Evolutionary conservation across 1,140 invertebrate genomes (phyloP).

Genomic region (Brachionus manjavacas): DNA sequence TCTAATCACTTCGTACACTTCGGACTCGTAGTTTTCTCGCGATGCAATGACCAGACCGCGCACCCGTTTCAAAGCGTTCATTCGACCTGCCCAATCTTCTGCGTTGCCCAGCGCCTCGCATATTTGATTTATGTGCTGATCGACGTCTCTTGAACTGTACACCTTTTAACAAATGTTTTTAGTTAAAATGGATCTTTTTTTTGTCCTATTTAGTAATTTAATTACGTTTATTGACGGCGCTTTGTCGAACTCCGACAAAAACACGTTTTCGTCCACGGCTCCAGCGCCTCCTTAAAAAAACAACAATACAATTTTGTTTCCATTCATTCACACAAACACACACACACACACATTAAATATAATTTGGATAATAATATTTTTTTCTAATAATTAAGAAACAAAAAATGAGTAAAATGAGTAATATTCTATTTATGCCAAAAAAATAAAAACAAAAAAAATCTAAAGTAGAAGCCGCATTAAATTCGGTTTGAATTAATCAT

Average conservation of each 20-base stretch:
- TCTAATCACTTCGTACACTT: constrained; percentile 74
- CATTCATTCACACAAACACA: background rate
- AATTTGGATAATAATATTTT: background rate
- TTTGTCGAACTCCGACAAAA: constrained; percentile 76
- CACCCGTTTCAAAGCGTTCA: constrained; percentile 79
- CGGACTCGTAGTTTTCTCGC: constrained; percentile 72
- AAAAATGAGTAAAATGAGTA: background rate
- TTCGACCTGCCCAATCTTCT: constrained; percentile 85
- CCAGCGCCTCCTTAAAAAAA: constrained; percentile 65
- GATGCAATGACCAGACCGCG: constrained; percentile 71
- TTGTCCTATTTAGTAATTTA: background rate
- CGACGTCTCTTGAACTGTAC: constrained; percentile 75
- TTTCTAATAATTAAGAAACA: background rate
- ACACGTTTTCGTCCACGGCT: constrained; percentile 79
- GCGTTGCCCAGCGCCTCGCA: constrained; percentile 69
- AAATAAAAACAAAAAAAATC: too few species aligned
- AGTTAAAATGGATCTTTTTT: background rate
- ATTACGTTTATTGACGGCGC: constrained; percentile 68
- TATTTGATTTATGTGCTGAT: constrained; percentile 73
- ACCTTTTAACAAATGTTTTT: constrained; percentile 57
- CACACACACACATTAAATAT: too few species aligned
- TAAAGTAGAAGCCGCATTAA: background rate
- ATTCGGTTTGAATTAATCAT: background rate
- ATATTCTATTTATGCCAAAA: background rate
- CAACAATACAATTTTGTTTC: constrained; percentile 39